Evolutionary conservation across 1,140 invertebrate species (phyloP).

Genomic region (Pinna nobilis): DNA sequence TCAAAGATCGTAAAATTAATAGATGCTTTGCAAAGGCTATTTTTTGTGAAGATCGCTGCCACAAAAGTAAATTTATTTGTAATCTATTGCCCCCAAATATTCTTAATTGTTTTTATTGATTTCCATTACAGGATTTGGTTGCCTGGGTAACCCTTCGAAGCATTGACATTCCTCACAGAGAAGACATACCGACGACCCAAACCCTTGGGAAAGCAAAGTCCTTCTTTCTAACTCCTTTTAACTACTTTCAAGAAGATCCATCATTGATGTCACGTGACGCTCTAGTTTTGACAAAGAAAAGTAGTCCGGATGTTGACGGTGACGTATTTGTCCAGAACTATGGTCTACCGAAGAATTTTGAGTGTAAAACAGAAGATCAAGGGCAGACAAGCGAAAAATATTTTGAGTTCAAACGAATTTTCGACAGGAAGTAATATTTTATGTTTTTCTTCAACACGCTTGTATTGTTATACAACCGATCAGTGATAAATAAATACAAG

Average conservation of each 20-base stretch:
- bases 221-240: constrained; percentile 63
- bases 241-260: constrained; percentile 63
- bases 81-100: no score
- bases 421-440: no score
- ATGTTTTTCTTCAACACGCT: no score
- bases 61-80: no score
- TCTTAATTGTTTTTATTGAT: background rate
- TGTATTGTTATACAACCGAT: no score
- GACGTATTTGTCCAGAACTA: constrained; percentile 26
- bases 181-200: constrained; percentile 63
- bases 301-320: no score
- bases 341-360: constrained; percentile 9
- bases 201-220: constrained; percentile 56
- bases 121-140: constrained; percentile 64
- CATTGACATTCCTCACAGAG: constrained; percentile 64
- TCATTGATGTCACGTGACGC: constrained; percentile 55
- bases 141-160: constrained; percentile 64
- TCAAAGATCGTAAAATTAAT: background rate
- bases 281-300: constrained; percentile 74
- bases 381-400: no score
- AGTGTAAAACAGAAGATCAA: constrained; percentile 3
- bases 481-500: no score
- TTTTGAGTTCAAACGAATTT: no score
- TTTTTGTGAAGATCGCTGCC: background rate
- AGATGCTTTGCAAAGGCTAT: background rate